Evolutionary conservation across 2,888 invertebrate genomes (phyloP), one percentile per base, ranked within the genome.

Genomic region (Dendrolimus pini): DNA sequence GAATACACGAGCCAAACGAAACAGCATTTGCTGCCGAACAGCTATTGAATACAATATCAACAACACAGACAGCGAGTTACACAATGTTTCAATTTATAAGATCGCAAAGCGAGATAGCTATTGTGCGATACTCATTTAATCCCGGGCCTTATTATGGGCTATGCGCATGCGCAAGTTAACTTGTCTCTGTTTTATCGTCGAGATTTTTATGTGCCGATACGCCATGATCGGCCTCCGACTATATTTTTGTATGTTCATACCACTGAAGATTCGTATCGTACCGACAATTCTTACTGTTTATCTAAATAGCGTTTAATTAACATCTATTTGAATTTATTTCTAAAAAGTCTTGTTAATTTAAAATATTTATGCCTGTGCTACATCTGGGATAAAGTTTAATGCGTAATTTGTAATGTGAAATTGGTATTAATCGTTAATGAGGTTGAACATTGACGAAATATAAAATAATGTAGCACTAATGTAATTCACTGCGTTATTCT

Each of bases 1-100:
- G 47, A 47, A 47, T 12, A 47, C 47, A 47, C 30, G 30, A 30
- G 30, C 30, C 18, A 30, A 30, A 30, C 30, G 30, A 61, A 68
- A 30, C 30, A 30, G 30, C 30, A 30, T 30, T 30, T 30, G 30
- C 30, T 30, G 30, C 30, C 30, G 30, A 69, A 12, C 47, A 47
- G 12, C 47, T 47, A 47, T 47, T 47, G 47, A 47, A 47, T 47
- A 47, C 9, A 47, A 6, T 30, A 30, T 30, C 30, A 30, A 47
- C 47, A 9, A 47, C 47, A 47, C 47, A 77, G 77, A 76, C 76
- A 80, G 80, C 80, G 77, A 80, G 75, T 78, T 77, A 75, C 78
- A 74, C 79, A 85, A 85, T 82, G 82, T 85, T 88, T 89, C 87
- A 88, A 86, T 89, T 86, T 82, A 82, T 82, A 83, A 85, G 89